Evolutionary conservation across 2,797 vertebrate species (phyloP).

Genomic region (Oreochromis grahami): DNA sequence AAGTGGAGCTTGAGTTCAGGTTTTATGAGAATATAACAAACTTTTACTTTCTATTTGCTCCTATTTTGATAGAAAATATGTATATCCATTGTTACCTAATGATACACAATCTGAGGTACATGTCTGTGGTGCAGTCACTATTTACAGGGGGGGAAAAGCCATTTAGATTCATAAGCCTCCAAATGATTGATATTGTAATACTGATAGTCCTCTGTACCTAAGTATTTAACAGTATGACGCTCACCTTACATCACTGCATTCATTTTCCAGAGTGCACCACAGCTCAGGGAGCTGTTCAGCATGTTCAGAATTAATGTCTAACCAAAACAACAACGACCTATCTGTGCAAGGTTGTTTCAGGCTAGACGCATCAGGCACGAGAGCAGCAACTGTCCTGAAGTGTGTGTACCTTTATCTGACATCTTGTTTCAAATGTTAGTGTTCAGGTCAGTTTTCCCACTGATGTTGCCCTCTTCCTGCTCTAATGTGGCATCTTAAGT

Average conservation of each 20-base stretch:
- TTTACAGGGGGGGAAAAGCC: conserved; percentile 1
- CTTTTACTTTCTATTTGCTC: not conserved
- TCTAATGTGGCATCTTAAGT: conserved; percentile 38
- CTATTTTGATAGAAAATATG: not conserved
- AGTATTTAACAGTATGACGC: not conserved
- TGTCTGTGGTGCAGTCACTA: conserved; percentile 10
- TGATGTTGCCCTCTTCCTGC: conserved; percentile 15
- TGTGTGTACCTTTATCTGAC: conserved; percentile 43
- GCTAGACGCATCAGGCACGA: not conserved
- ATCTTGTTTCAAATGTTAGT: conserved; percentile 33
- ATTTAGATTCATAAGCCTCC: not conserved
- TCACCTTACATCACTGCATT: conserved; percentile 8
- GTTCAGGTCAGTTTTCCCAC: conserved; percentile 30
- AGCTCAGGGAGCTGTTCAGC: conserved; percentile 15
- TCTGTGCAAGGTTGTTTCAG: not conserved
- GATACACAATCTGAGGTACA: conserved; percentile 33
- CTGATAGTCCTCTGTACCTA: not conserved
- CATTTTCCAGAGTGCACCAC: conserved; percentile 26
- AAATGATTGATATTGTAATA: not conserved
- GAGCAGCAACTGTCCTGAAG: conserved; percentile 5
- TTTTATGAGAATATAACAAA: not conserved
- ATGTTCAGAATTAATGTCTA: conserved; percentile 21
- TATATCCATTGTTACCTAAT: conserved; percentile 40
- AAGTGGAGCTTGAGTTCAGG: not conserved
- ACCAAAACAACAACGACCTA: conserved; percentile 44